Conservation (phyloP, 2,113 vertebrate genomes). For the Melanerpes aurifrons region DNA sequence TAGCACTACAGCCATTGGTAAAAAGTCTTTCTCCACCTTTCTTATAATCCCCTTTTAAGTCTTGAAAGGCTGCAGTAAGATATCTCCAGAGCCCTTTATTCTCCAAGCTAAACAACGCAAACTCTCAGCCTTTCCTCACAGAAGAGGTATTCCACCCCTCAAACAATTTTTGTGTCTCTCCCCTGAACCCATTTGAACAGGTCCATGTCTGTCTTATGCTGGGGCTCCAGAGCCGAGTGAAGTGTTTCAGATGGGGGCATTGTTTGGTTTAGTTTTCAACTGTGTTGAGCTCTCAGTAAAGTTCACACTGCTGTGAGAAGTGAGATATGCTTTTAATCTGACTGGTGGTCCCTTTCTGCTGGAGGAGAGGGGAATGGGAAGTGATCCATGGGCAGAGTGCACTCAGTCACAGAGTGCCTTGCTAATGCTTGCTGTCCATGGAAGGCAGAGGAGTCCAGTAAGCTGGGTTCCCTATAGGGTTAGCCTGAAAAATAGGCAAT, state of each 20-base stretch:
- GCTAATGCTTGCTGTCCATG: not conserved
- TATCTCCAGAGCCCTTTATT: not conserved
- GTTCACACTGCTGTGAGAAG: rapidly evolving
- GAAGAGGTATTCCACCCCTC: not conserved
- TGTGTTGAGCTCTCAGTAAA: not conserved
- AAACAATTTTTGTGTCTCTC: not conserved
- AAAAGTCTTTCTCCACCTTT: not conserved
- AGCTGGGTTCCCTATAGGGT: not conserved
- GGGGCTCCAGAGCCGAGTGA: not conserved
- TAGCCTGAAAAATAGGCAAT: not conserved
- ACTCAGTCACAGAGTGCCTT: not conserved
- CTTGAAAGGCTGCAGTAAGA: not conserved
- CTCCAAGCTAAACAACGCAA: not conserved
- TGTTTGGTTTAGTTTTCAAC: not conserved
- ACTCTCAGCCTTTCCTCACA: not conserved
- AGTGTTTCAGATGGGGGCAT: not conserved
- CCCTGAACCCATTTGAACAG: not conserved
- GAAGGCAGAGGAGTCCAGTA: not conserved
- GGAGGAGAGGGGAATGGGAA: not conserved
- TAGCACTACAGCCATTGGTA: not conserved
- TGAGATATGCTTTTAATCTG: rapidly evolving
- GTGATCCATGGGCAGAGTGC: not conserved
- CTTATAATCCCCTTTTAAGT: not conserved
- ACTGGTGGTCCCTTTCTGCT: not conserved
- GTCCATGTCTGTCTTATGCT: not conserved